A percentile compares a stretch with the other conserved stretches of the same genome.
Conservation (phyloP, 2,797 vertebrate genomes). For the Myotis vivesi region DNA sequence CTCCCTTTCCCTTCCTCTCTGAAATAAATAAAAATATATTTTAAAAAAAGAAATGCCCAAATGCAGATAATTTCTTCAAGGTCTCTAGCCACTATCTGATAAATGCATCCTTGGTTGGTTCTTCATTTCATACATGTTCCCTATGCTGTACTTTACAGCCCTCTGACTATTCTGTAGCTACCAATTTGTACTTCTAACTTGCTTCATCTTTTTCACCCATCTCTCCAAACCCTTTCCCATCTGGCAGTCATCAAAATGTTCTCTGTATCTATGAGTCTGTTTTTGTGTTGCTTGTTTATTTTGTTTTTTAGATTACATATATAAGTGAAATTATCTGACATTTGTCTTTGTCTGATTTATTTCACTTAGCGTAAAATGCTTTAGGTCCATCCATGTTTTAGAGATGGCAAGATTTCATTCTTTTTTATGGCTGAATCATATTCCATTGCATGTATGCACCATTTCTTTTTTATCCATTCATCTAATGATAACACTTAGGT, state of each 20-base stretch:
- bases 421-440: neutral
- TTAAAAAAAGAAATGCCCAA: neutral
- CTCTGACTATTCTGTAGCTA: neutral
- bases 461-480: neutral
- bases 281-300: neutral
- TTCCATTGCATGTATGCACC: neutral
- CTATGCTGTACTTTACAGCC: neutral
- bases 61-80: neutral
- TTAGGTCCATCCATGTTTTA: neutral
- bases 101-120: neutral
- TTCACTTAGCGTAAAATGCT: neutral
- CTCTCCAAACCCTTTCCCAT: neutral
- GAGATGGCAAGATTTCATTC: neutral
- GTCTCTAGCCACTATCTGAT: neutral
- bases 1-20: no score
- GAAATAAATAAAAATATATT: no score
- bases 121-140: neutral
- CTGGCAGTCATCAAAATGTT: neutral
- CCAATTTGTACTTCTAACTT: neutral
- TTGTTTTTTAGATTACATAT: neutral
- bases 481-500: neutral
- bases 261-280: neutral
- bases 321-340: neutral
- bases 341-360: neutral
- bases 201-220: neutral